Conservation (phyloP, 2,888 invertebrate genomes). For the Leptopilina myrica region DNA sequence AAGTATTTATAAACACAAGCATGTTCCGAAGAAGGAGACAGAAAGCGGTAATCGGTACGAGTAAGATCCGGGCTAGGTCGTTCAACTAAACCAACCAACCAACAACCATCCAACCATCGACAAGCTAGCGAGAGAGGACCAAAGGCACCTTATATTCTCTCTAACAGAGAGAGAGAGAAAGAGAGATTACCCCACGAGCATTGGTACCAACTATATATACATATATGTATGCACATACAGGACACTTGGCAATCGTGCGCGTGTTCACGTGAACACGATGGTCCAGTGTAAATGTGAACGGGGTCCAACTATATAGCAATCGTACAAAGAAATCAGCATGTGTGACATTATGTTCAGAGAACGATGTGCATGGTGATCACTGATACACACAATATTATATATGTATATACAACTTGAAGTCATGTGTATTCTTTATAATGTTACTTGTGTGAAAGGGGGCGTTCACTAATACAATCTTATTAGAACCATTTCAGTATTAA, state of each 20-base stretch:
- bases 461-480: constrained; percentile 22
- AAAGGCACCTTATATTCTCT: constrained; percentile 12
- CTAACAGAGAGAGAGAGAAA: not conserved
- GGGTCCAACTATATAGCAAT: constrained; percentile 21
- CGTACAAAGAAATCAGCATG: constrained; percentile 41
- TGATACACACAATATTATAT: constrained; percentile 22
- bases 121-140: constrained; percentile 21
- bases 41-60: constrained; percentile 40
- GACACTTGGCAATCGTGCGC: constrained; percentile 30
- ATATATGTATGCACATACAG: not conserved
- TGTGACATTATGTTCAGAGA: constrained; percentile 38
- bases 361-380: constrained; percentile 33
- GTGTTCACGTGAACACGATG: constrained; percentile 24
- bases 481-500: constrained; percentile 28
- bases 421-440: too few species aligned
- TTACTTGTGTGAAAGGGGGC: constrained; percentile 12
- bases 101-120: constrained; percentile 28
- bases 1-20: constrained; percentile 40
- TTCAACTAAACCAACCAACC: constrained; percentile 33
- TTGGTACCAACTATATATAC: constrained; percentile 10
- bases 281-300: constrained; percentile 35
- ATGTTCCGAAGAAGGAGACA: constrained; percentile 38
- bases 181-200: constrained; percentile 10
- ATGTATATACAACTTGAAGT: not conserved
- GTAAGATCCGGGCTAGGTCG: constrained; percentile 38